Conservation (phyloP, 1,140 invertebrate species). For the Lasioglossum baleicum region DNA sequence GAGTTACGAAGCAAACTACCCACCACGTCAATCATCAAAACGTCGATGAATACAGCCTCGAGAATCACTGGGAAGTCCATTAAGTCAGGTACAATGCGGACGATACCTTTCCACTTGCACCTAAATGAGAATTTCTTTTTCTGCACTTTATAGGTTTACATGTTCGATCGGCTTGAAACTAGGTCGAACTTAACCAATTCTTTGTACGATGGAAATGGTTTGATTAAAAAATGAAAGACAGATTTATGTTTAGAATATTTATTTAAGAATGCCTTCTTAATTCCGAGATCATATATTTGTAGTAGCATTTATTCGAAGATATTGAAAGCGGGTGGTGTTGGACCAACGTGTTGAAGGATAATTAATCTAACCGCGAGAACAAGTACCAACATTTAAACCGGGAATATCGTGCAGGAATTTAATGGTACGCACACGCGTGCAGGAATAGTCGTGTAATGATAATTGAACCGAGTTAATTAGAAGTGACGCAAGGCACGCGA, state of each 20-base stretch:
- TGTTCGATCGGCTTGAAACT: too few relatives aligned
- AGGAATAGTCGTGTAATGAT: slow-evolving; percentile 54
- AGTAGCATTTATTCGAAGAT: too few relatives aligned
- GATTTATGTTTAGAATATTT: too few relatives aligned
- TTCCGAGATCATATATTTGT: too few relatives aligned
- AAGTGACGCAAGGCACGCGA: slow-evolving; percentile 71
- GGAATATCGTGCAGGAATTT: slow-evolving; percentile 37
- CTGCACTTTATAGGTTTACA: too few relatives aligned
- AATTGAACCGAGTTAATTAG: slow-evolving; percentile 72
- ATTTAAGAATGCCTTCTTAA: too few relatives aligned
- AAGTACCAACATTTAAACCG: too few relatives aligned
- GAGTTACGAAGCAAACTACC: slow-evolving; percentile 75
- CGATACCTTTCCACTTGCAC: not conserved
- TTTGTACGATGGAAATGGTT: too few relatives aligned
- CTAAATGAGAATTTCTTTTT: not conserved
- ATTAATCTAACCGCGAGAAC: too few relatives aligned
- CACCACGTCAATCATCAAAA: slow-evolving; percentile 75
- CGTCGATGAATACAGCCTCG: slow-evolving; percentile 61
- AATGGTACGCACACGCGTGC: slow-evolving; percentile 38
- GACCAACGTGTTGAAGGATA: not conserved
- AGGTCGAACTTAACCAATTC: too few relatives aligned
- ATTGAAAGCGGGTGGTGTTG: too few relatives aligned
- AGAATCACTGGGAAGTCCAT: slow-evolving; percentile 73
- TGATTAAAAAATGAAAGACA: too few relatives aligned
- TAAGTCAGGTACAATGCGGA: slow-evolving; percentile 77